phyloP scores from a whole-genome alignment of 2,797 vertebrate species.

The Sus cebifrons region DNA sequence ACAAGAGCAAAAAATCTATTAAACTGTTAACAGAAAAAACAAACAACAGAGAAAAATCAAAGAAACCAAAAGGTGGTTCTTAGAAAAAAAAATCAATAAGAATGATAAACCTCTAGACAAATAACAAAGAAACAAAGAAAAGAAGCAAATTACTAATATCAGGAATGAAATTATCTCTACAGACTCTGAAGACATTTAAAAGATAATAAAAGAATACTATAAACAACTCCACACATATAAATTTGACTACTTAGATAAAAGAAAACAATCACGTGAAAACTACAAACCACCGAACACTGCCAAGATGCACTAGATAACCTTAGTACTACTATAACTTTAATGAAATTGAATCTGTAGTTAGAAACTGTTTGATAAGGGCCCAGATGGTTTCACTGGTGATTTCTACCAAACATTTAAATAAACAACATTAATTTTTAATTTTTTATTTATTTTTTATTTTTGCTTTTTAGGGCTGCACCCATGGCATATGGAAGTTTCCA shows the following conservation, averaged over 20 bases:
- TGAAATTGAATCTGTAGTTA: conserved; percentile 11
- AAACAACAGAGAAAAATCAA: background rate
- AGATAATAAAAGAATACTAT: background rate
- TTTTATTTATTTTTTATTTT: no score
- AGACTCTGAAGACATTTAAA: background rate
- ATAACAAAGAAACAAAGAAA: conserved; percentile 39
- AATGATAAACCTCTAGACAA: background rate
- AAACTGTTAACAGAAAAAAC: background rate
- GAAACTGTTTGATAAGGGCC: background rate
- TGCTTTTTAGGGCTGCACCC: no score
- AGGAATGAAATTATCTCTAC: background rate
- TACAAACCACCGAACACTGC: background rate
- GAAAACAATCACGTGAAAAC: background rate
- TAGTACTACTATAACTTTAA: background rate
- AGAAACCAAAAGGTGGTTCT: conserved; percentile 1
- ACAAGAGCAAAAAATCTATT: background rate
- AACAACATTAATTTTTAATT: background rate
- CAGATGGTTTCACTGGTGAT: conserved; percentile 24
- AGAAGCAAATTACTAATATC: background rate
- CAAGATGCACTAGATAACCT: background rate
- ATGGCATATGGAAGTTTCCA: no score
- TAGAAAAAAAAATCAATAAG: background rate
- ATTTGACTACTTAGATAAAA: background rate
- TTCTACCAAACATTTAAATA: conserved; percentile 20
- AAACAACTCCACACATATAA: conserved; percentile 29